Evolutionary conservation across 2,797 vertebrate species (phyloP), one percentile per base, ranked within the genome.

Genomic region (Lagodon rhomboides): DNA sequence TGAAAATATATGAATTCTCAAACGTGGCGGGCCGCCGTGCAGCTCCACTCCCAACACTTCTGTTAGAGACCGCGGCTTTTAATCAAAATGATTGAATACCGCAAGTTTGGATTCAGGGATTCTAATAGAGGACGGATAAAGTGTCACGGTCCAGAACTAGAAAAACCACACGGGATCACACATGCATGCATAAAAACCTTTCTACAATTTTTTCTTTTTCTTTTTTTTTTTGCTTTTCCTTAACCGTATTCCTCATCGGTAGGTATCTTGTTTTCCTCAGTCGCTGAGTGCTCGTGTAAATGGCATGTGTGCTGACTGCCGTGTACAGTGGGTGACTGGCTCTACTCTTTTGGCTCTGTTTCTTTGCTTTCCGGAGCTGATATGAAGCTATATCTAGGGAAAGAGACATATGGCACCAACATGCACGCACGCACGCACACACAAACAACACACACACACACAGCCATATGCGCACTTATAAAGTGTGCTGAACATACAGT

Each of bases 1-100:
- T 98, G 97, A 98, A 97, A 98, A 98, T 97, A 97, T 97, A 98
- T 97, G 97, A 97, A 97, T 96, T 96, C 95, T 97, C 96, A 97
- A 98, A 98, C 96, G 96, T 97, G 96, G 97, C 96, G 96, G 97
- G 97, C 96, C 96, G 95, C 95, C 96, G 77, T 91, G 95, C 96
- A 97, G 91, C 91, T 93, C 96, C 95, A 97, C 97, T 98, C 96
- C 96, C 96, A 96, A 96, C 96, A 97, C 96, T 97, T 97, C 97
- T 98, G 97, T 97, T 97, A 97, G 97, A 97, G 98, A 98, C 97
- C 95, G 95, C 93, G 95, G 97, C 98, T 98, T 99, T 99, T 99
- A 98, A 99, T 99, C 98, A 99, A 99, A 98, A 99, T 98, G 98
- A 99, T 98, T 98, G 98, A 99, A 97, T 98, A 97, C 97, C 96